Conservation (phyloP, 2,797 vertebrate genomes). For the Dipus sagitta region DNA sequence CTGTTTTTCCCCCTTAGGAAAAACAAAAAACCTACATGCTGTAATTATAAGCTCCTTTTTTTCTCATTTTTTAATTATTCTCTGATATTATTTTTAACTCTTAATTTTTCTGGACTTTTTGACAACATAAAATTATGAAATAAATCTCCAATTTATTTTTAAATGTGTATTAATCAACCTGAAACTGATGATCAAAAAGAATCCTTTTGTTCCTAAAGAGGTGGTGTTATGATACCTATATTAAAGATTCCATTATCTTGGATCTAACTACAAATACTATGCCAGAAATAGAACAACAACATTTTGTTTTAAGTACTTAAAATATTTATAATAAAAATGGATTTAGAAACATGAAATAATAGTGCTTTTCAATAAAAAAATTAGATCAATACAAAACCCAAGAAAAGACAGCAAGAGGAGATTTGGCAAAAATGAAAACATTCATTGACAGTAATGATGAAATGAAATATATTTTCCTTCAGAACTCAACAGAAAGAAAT, state of each 20-base stretch:
- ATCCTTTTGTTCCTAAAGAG: neutral
- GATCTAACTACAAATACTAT: neutral
- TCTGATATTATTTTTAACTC: neutral
- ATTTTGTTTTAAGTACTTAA: neutral
- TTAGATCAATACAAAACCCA: neutral
- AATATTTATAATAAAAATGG: neutral
- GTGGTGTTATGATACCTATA: neutral
- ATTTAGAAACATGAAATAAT: conserved; percentile 12
- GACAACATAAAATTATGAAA: neutral
- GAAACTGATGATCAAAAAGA: neutral
- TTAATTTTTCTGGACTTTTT: neutral
- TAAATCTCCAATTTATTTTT: neutral
- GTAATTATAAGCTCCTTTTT: neutral
- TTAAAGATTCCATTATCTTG: neutral
- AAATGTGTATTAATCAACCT: neutral
- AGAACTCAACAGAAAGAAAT: conserved; percentile 2
- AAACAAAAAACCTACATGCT: neutral
- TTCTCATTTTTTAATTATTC: neutral
- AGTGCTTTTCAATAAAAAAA: neutral
- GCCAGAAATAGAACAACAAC: neutral
- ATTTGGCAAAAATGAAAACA: conserved; percentile 6
- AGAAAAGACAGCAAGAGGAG: neutral
- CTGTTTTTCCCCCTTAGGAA: neutral
- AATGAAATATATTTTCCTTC: neutral
- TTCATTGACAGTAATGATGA: neutral